phyloP scores from a whole-genome alignment of 2,113 vertebrate genomes.

The Centropus bengalensis region DNA sequence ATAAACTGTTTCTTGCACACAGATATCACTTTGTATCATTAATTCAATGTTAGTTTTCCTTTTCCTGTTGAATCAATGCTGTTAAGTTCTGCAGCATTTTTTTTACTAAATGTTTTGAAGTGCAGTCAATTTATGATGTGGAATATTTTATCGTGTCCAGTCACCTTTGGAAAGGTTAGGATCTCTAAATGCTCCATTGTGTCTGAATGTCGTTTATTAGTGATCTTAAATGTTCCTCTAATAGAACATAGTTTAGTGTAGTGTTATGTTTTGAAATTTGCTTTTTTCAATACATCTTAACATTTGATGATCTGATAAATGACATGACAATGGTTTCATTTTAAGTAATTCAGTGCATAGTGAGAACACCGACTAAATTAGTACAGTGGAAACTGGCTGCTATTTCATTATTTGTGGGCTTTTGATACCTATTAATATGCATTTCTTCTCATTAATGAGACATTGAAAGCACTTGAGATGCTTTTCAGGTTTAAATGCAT shows the following conservation, averaged over 20 bases:
- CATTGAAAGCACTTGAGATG: neutral
- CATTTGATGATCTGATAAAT: neutral
- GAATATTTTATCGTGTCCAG: too few relatives aligned
- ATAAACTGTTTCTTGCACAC: neutral
- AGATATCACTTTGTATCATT: rapidly evolving
- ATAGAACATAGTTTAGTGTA: neutral
- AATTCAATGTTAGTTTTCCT: neutral
- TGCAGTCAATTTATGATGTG: too few relatives aligned
- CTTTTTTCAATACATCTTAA: neutral
- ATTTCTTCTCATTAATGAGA: neutral
- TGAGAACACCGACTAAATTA: neutral
- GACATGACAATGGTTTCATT: neutral
- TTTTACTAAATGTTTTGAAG: neutral
- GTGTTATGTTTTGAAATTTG: neutral
- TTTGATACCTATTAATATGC: neutral
- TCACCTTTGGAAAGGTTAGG: neutral
- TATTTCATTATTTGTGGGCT: neutral
- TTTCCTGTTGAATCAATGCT: neutral
- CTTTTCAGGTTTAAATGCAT: neutral
- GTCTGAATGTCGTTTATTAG: neutral
- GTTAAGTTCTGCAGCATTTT: neutral
- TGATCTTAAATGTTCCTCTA: neutral
- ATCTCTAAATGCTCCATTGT: neutral
- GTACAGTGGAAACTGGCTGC: neutral
- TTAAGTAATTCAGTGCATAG: neutral